Evolutionary conservation across 2,113 vertebrate species (phyloP), one percentile per base, ranked within the genome.

Genomic region (Anhinga anhinga): DNA sequence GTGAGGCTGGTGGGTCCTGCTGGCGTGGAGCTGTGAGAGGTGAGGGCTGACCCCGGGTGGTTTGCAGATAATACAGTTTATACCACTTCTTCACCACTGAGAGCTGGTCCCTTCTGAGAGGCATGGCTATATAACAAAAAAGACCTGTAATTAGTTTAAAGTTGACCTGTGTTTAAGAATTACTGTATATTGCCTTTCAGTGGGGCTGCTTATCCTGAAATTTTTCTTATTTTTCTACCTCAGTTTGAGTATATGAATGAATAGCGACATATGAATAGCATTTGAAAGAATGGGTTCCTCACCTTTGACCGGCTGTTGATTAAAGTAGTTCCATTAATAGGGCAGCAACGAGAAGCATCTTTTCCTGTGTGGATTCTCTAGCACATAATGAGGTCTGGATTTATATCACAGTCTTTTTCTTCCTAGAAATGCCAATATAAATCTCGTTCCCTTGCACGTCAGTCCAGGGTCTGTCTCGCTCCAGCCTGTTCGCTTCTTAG

Each of bases 71-170:
- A 21, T 12, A 7, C 3, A 2, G 4, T 21, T 71, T 7, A 11
- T 30, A 2, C 13, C 14, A 15, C 4, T 58, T 15, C 38, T 25
- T 34, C 56, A 15, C 29, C 36, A 7, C 36, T 3, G 2, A 12
- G 3, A 73, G 34, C 72, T 52, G 23, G 0, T 36, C 34, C 34
- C 32, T 44, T n/a, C 32, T 0, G 1, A 19, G 45, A 81, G 25
- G 27, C 26, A 14, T 1, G 1, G 4, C 16, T 52, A 0, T 7
- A 8, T 27, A 11, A 22, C 14, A 38, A 16, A 7, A 11, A 19
- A 12, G 3, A 11, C 17, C 7, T 1, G 0, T 2, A 30, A 29
- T 15, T 50, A 5, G 7, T 45, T 16, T 27, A 49, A 32, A 26
- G 63, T 27, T 36, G 8, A 16, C 47, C 17, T 42, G 16, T 20